A percentile compares a stretch with the other conserved stretches of the same genome.
These are phyloP conservation scores for Diarsia rubi DNA, from an alignment of 2,888 invertebrate species.

Conservation along the genomic window DNA sequence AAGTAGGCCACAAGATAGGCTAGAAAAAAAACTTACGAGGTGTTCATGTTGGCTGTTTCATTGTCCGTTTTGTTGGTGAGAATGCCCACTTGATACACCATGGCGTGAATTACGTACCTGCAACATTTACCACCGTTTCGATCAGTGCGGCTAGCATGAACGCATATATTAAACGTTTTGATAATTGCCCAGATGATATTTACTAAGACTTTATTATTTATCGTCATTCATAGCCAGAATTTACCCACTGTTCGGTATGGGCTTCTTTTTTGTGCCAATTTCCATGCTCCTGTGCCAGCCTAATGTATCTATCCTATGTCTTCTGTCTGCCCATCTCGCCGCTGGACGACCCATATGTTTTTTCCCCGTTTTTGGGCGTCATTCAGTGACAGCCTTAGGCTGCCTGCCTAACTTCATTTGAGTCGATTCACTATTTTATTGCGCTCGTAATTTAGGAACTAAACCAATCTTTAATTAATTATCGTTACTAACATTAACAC, in stretches of 20 bases:
- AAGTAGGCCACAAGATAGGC: neutral
- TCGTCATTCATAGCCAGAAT: too few relatives aligned
- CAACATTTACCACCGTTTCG: slow-evolving; percentile 37
- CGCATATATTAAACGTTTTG: neutral
- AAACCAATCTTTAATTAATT: neutral
- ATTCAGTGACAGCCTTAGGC: too few relatives aligned
- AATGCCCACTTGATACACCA: slow-evolving; percentile 87
- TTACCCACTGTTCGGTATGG: too few relatives aligned
- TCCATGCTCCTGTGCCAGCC: too few relatives aligned
- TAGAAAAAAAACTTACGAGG: slow-evolving; percentile 68
- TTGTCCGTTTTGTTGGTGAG: slow-evolving; percentile 82
- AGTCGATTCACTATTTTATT: too few relatives aligned
- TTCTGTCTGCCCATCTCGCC: too few relatives aligned
- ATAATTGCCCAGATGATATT: neutral
- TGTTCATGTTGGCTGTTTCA: slow-evolving; percentile 65
- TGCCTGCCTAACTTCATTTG: too few relatives aligned
- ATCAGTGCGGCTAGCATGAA: neutral
- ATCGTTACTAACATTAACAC: neutral
- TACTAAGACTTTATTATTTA: neutral
- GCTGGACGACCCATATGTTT: too few relatives aligned
- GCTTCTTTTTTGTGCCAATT: too few relatives aligned
- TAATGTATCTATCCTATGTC: too few relatives aligned
- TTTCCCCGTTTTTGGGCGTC: too few relatives aligned
- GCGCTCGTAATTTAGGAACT: neutral
- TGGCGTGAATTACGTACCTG: slow-evolving; percentile 86